Conservation (phyloP, 2,113 vertebrate genomes). For the Benitochromis conjunctus region DNA sequence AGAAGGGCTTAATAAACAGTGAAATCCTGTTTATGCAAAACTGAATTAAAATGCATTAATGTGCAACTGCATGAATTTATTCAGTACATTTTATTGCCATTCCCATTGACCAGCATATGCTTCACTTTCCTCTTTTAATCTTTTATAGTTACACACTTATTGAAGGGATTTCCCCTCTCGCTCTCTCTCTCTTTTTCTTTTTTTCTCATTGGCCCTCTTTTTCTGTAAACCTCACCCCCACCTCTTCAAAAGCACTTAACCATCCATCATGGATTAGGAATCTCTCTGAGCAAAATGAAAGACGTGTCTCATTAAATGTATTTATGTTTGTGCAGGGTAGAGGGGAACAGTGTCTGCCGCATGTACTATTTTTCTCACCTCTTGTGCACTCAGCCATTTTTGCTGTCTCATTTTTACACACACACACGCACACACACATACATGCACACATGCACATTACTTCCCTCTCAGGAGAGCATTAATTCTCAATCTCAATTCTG, state of each 20-base stretch:
- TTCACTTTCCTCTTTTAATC: slow-evolving; percentile 8
- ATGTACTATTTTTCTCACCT: neutral
- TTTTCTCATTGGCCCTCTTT: neutral
- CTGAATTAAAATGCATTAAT: neutral
- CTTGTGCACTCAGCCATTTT: neutral
- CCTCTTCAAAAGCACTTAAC: slow-evolving; percentile 1
- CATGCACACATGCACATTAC: neutral
- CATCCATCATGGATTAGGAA: slow-evolving; percentile 20
- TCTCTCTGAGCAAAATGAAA: slow-evolving; percentile 2
- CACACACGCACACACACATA: neutral
- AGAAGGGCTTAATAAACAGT: neutral
- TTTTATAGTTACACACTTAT: slow-evolving; percentile 8
- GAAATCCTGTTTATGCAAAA: neutral
- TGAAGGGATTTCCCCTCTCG: slow-evolving; percentile 9
- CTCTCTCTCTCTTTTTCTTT: neutral
- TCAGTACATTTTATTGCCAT: neutral
- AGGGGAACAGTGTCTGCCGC: neutral
- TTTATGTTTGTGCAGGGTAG: slow-evolving; percentile 9
- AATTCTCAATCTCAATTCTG: neutral
- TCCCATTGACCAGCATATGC: neutral
- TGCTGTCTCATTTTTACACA: neutral
- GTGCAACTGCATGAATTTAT: neutral
- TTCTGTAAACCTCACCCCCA: neutral
- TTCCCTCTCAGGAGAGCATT: neutral
- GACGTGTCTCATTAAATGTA: neutral